Conservation (phyloP, 2,888 invertebrate genomes). For the Sphecodes monilicornis region DNA sequence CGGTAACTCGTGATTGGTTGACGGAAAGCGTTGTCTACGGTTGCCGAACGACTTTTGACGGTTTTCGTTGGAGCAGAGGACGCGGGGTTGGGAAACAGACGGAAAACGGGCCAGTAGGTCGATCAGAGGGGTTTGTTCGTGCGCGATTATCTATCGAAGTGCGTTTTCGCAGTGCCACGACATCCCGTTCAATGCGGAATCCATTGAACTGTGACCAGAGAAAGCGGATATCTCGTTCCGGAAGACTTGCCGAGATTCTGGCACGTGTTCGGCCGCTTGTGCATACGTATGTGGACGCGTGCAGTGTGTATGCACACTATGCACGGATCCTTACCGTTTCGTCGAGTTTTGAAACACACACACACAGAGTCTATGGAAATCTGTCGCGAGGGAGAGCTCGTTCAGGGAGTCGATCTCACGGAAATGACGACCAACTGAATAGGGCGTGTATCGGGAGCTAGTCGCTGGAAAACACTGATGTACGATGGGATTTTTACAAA, state of each 20-base stretch:
- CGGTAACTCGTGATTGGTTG: neutral
- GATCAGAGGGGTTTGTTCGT: conserved; percentile 43
- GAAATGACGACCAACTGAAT: conserved; percentile 34
- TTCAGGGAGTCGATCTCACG: conserved; percentile 20
- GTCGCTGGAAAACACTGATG: conserved; percentile 7
- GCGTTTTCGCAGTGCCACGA: conserved; percentile 40
- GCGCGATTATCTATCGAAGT: conserved; percentile 49
- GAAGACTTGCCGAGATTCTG: conserved; percentile 18
- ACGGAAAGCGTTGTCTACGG: neutral
- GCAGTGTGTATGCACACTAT: neutral
- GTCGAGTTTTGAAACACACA: conserved; percentile 27
- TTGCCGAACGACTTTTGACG: conserved; percentile 2
- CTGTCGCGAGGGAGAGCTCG: neutral
- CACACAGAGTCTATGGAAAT: conserved; percentile 9
- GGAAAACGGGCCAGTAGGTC: conserved; percentile 60
- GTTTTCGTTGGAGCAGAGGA: neutral
- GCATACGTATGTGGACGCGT: neutral
- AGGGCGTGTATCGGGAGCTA: conserved; percentile 27
- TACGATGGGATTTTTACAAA: conserved; percentile 20
- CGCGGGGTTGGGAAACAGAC: neutral
- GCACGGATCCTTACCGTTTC: neutral
- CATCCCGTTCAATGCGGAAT: conserved; percentile 35
- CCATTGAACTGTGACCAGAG: conserved; percentile 35
- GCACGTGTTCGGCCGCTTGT: conserved; percentile 18
- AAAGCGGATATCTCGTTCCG: conserved; percentile 30